Evolutionary conservation across 2,888 invertebrate species (phyloP).

Genomic region (Plusia festucae): DNA sequence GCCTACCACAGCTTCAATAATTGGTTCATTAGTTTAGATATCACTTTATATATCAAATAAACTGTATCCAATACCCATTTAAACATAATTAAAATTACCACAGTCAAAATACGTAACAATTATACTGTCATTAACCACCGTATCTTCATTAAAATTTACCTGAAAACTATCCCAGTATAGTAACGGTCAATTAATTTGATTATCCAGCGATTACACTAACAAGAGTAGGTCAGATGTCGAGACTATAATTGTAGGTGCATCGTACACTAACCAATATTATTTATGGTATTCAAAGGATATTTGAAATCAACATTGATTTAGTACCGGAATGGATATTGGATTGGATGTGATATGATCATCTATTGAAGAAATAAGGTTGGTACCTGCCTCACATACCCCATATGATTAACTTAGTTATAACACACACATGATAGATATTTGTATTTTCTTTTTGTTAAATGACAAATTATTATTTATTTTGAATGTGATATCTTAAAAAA

Average conservation of each 20-base stretch:
- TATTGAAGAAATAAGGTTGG: too few relatives aligned
- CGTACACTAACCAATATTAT: slow-evolving; percentile 7
- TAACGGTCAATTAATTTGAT: slow-evolving; percentile 41
- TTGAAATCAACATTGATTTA: not conserved
- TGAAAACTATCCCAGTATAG: slow-evolving; percentile 26
- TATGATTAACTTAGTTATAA: too few relatives aligned
- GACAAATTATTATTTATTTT: too few relatives aligned
- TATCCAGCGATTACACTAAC: slow-evolving; percentile 31
- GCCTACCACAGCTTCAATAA: not conserved
- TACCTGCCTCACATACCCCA: too few relatives aligned
- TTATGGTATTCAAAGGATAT: not conserved
- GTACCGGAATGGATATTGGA: not conserved
- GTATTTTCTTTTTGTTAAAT: too few relatives aligned
- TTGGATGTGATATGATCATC: not conserved
- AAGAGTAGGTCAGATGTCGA: slow-evolving; percentile 28
- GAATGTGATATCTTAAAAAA: too few relatives aligned
- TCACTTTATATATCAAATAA: slow-evolving; percentile 5
- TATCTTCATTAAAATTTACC: slow-evolving; percentile 49
- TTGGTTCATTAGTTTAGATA: not conserved
- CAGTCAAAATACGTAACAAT: slow-evolving; percentile 23
- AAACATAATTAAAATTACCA: slow-evolving; percentile 30
- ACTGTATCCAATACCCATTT: slow-evolving; percentile 15
- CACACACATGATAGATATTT: too few relatives aligned
- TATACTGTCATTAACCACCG: slow-evolving; percentile 29
- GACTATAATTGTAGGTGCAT: slow-evolving; percentile 10